phyloP scores from a whole-genome alignment of 2,888 invertebrate genomes.

The Pristionchus japonicus region DNA sequence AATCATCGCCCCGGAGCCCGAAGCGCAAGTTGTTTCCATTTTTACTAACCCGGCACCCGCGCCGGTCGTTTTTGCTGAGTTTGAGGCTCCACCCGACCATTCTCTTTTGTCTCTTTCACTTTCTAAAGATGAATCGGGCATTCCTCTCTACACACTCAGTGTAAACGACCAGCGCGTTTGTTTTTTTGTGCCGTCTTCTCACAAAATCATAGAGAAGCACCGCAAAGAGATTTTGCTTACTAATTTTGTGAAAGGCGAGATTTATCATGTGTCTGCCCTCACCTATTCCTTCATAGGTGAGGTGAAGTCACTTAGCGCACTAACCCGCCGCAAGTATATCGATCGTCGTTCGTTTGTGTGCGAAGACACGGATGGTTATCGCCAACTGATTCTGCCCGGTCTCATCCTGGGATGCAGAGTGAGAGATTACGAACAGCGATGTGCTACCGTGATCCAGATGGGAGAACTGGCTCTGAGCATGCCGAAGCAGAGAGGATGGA shows the following conservation, averaged over 20 bases:
- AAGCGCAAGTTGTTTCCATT: too few relatives aligned
- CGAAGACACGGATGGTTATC: neutral
- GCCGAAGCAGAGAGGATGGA: neutral
- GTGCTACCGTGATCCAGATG: neutral
- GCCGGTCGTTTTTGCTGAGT: too few relatives aligned
- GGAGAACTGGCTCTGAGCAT: neutral
- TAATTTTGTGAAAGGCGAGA: neutral
- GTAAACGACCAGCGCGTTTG: neutral
- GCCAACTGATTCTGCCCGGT: neutral
- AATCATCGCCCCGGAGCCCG: too few relatives aligned
- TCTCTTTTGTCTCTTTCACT: neutral
- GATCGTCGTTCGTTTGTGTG: neutral
- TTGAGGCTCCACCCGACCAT: too few relatives aligned
- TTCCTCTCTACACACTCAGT: neutral
- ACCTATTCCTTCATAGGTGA: neutral
- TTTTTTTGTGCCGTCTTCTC: neutral
- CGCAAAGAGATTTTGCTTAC: neutral
- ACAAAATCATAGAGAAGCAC: neutral
- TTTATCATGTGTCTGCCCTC: neutral
- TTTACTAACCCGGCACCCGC: too few relatives aligned
- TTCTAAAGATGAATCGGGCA: neutral
- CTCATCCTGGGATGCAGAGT: neutral
- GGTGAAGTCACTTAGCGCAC: neutral
- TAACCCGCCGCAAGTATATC: neutral
- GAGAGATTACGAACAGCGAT: neutral